A percentile compares a stretch with the other conserved stretches of the same genome.
Evolutionary conservation across 1,140 invertebrate genomes (phyloP).

Genomic region (Apis mellifera): DNA sequence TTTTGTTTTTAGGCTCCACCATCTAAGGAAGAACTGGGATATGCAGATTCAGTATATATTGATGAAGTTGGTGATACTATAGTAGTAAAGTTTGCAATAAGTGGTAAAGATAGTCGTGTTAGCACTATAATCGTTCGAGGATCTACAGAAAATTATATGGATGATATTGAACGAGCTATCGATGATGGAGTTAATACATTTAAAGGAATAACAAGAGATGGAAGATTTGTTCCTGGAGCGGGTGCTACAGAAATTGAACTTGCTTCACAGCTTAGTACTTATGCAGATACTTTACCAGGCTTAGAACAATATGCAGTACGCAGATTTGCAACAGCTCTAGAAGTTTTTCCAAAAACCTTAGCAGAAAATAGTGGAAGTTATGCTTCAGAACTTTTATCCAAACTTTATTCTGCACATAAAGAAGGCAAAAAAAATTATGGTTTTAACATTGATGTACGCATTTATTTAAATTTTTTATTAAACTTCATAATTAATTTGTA

Average conservation of each 20-base stretch:
- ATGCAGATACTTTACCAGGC: constrained; percentile 95
- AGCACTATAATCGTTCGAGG: constrained; percentile 97
- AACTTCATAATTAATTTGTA: background rate
- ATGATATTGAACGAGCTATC: constrained; percentile 98
- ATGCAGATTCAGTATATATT: constrained; percentile 94
- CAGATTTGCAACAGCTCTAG: constrained; percentile 96
- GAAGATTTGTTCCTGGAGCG: constrained; percentile 94
- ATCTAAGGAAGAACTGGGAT: constrained; percentile 94
- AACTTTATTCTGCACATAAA: constrained; percentile 95
- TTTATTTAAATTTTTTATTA: background rate
- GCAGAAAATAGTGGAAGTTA: constrained; percentile 97
- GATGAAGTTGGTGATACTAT: constrained; percentile 98
- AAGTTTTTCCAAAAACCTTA: constrained; percentile 94
- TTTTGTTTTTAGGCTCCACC: constrained; percentile 85
- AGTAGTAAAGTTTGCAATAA: constrained; percentile 94
- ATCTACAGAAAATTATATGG: constrained; percentile 99
- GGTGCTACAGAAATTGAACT: constrained; percentile 98
- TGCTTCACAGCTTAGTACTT: constrained; percentile 91
- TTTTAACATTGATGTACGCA: constrained; percentile 91
- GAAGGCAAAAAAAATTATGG: constrained; percentile 92
- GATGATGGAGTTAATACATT: constrained; percentile 99
- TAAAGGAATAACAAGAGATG: constrained; percentile 89
- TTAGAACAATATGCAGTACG: constrained; percentile 98
- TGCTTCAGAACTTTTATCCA: constrained; percentile 93
- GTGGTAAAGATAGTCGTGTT: constrained; percentile 91